Evolutionary conservation across 2,797 vertebrate species (phyloP).

Genomic region (Adrianichthys oophorus): DNA sequence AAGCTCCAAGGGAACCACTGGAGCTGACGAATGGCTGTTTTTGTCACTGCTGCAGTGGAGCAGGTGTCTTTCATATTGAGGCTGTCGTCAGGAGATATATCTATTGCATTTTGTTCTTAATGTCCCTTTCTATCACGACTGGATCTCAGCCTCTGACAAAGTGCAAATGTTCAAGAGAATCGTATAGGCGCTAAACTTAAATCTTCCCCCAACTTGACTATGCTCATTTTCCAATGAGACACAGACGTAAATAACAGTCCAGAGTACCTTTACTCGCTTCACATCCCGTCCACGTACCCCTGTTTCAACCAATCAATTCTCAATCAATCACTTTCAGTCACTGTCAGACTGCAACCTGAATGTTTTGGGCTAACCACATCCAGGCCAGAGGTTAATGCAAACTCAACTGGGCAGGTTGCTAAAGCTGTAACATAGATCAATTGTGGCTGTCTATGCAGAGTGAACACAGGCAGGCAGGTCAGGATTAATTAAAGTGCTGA

Average conservation of each 20-base stretch:
- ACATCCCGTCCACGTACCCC: slow-evolving; percentile 14
- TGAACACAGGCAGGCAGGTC: slow-evolving; percentile 12
- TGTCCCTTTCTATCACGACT: slow-evolving; percentile 29
- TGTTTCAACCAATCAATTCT: slow-evolving; percentile 50
- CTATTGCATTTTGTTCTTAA: slow-evolving; percentile 47
- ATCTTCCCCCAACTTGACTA: slow-evolving; percentile 43
- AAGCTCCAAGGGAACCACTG: slow-evolving; percentile 23
- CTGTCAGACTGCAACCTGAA: slow-evolving; percentile 14
- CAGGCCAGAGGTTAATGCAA: slow-evolving; percentile 12
- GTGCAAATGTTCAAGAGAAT: slow-evolving; percentile 38
- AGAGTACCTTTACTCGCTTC: slow-evolving; percentile 2
- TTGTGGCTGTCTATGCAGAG: slow-evolving; percentile 34
- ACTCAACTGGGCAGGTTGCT: slow-evolving; percentile 23
- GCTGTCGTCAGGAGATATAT: slow-evolving; percentile 49
- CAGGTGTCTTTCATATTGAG: slow-evolving; percentile 55
- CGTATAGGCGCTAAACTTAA: slow-evolving; percentile 41
- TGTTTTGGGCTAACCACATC: slow-evolving; percentile 17
- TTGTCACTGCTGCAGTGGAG: slow-evolving; percentile 28
- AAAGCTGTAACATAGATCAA: slow-evolving; percentile 16
- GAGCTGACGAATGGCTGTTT: slow-evolving; percentile 34
- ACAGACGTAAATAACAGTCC: slow-evolving; percentile 43
- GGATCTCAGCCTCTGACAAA: slow-evolving; percentile 44
- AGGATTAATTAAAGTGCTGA: slow-evolving; percentile 21
- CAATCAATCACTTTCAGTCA: slow-evolving; percentile 54
- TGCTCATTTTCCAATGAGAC: slow-evolving; percentile 52